phyloP scores from a whole-genome alignment of 2,888 invertebrate genomes.

The Thera obeliscata region DNA sequence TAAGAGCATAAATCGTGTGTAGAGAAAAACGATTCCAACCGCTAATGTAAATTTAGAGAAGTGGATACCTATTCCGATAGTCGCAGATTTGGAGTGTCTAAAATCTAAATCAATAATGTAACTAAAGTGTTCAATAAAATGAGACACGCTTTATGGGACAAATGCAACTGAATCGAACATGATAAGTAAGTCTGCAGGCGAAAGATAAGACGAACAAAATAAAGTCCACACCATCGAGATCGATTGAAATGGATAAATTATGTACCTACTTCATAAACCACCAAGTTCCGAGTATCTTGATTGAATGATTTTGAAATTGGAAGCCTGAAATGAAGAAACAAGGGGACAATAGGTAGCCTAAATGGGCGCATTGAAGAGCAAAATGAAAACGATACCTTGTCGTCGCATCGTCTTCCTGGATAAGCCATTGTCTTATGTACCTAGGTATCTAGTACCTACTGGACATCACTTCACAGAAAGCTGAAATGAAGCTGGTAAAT shows the following conservation, averaged over 20 bases:
- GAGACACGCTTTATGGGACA: too few species aligned
- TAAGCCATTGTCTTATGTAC: constrained; percentile 42
- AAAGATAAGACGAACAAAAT: too few species aligned
- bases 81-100: too few species aligned
- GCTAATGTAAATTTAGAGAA: too few species aligned
- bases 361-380: constrained; percentile 51
- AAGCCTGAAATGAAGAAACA: constrained; percentile 60
- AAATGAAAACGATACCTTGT: constrained; percentile 59
- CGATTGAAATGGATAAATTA: constrained; percentile 12
- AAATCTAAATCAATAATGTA: too few species aligned
- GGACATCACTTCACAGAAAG: constrained; percentile 12
- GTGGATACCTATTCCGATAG: too few species aligned
- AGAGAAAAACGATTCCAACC: too few species aligned
- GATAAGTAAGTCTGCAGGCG: too few species aligned
- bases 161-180: too few species aligned
- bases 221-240: background rate
- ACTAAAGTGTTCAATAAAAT: too few species aligned
- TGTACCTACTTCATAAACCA: constrained; percentile 25
- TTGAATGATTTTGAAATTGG: constrained; percentile 58
- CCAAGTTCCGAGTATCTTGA: constrained; percentile 34
- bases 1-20: too few species aligned
- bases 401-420: constrained; percentile 48
- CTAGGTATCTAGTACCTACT: constrained; percentile 8
- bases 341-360: constrained; percentile 66
- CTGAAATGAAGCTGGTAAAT: constrained; percentile 1